Percentiles rank a stretch among this genome's conserved stretches.
Evolutionary conservation across 2,797 vertebrate genomes (phyloP).

Genomic region (Salarias fasciatus): DNA sequence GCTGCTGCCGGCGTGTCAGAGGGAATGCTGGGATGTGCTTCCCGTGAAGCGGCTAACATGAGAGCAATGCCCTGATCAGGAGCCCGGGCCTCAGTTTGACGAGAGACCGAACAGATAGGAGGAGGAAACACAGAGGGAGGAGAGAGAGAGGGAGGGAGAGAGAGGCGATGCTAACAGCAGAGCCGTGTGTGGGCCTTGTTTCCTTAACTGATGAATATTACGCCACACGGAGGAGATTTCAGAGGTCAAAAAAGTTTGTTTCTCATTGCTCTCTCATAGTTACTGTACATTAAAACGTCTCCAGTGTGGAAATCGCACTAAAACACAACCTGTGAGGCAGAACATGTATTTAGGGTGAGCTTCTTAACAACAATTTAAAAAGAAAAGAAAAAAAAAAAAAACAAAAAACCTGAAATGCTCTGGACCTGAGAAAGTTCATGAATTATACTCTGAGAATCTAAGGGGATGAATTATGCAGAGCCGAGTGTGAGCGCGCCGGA

Average conservation of each 20-base stretch:
- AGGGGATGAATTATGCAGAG: slow-evolving; percentile 77
- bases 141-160: not conserved
- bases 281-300: too few species aligned
- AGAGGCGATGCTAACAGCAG: slow-evolving; percentile 36
- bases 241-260: too few species aligned
- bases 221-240: too few species aligned
- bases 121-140: slow-evolving; percentile 24
- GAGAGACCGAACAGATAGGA: slow-evolving; percentile 67
- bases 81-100: slow-evolving; percentile 74
- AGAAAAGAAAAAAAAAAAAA: too few species aligned
- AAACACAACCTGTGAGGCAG: too few species aligned
- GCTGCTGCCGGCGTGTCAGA: slow-evolving; percentile 97
- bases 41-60: slow-evolving; percentile 92
- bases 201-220: slow-evolving; percentile 39
- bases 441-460: slow-evolving; percentile 67
- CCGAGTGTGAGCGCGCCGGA: slow-evolving; percentile 65
- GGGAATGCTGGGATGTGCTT: slow-evolving; percentile 96
- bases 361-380: too few species aligned
- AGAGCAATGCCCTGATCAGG: slow-evolving; percentile 87
- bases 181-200: slow-evolving; percentile 57
- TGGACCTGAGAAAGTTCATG: slow-evolving; percentile 60
- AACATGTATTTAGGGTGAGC: too few species aligned
- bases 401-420: slow-evolving; percentile 26
- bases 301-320: too few species aligned
- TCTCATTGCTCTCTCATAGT: too few species aligned